Percentiles rank a stretch among this genome's conserved stretches.
phyloP scores from a whole-genome alignment of 2,888 invertebrate genomes.

The Ernsta delagoae region DNA sequence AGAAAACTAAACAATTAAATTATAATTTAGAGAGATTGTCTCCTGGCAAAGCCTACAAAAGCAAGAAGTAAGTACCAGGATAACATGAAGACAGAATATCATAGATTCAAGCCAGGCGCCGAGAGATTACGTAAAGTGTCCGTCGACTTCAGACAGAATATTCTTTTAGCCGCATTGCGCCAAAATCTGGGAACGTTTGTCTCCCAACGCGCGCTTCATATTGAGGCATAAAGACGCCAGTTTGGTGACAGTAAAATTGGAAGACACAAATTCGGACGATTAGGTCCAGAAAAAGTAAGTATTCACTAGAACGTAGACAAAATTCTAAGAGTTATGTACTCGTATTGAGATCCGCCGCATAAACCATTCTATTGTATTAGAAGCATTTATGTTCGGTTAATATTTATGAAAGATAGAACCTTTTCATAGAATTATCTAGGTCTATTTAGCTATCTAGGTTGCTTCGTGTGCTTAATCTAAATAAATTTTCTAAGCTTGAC shows the following conservation, averaged over 20 bases:
- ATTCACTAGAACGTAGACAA: too few relatives aligned
- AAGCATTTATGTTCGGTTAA: too few relatives aligned
- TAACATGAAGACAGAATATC: constrained; percentile 31
- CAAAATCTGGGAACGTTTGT: constrained; percentile 27
- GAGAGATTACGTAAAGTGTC: constrained; percentile 29
- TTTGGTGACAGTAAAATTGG: constrained; percentile 13
- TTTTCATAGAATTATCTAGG: background rate
- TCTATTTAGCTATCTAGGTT: background rate
- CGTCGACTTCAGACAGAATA: constrained; percentile 12
- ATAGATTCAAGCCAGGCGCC: constrained; percentile 30
- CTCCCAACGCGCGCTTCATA: constrained; percentile 12
- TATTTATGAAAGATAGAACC: background rate
- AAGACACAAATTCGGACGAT: background rate
- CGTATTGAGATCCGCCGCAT: too few relatives aligned
- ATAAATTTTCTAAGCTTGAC: constrained; percentile 3
- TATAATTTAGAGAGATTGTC: background rate
- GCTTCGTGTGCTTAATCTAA: background rate
- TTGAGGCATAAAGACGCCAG: constrained; percentile 13
- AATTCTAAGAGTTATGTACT: too few relatives aligned
- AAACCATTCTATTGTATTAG: too few relatives aligned
- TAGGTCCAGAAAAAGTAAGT: background rate
- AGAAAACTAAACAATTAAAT: background rate
- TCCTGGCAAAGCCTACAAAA: background rate
- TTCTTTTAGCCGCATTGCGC: constrained; percentile 35
- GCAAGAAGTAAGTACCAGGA: constrained; percentile 8